These are phyloP conservation scores for Drosophila setosimentum DNA, from an alignment of 2,888 invertebrate species.

Conservation along the genomic window DNA sequence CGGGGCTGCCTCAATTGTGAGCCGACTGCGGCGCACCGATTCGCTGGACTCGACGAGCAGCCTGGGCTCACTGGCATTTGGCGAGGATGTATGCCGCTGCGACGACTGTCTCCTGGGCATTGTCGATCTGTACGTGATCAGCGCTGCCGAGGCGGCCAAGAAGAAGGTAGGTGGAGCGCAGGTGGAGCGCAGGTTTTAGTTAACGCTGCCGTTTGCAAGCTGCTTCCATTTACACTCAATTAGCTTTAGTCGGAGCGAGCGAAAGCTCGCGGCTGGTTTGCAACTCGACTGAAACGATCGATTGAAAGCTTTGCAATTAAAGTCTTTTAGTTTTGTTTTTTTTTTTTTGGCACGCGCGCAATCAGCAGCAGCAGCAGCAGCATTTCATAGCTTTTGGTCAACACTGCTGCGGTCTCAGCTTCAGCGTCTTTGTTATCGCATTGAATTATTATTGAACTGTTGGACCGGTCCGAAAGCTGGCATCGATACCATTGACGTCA, in stretches of 20 bases:
- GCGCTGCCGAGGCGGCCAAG: conserved; percentile 86
- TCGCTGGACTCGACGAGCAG: conserved; percentile 92
- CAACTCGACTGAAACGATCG: conserved; percentile 46
- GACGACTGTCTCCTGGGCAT: conserved; percentile 94
- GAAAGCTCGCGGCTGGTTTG: conserved; percentile 52
- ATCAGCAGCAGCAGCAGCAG: conserved; percentile 1
- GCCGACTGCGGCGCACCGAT: conserved; percentile 89
- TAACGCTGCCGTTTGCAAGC: not conserved
- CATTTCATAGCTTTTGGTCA: conserved; percentile 48
- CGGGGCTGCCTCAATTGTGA: conserved; percentile 82
- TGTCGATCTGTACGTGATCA: conserved; percentile 90
- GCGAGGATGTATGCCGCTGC: conserved; percentile 91
- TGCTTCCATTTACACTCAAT: conserved; percentile 5
- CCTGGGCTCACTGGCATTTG: conserved; percentile 88
- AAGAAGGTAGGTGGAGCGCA: conserved; percentile 88
- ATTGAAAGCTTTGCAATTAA: conserved; percentile 41
- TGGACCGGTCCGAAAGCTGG: conserved; percentile 75
- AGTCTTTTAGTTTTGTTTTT: conserved; percentile 1
- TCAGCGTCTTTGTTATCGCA: conserved; percentile 39
- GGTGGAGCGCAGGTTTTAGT: conserved; percentile 83
- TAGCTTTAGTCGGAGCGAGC: conserved; percentile 26
- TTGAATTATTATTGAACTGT: conserved; percentile 67
- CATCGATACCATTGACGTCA: conserved; percentile 67
- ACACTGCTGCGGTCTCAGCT: conserved; percentile 33
- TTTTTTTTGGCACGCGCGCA: not conserved